phyloP scores from a whole-genome alignment of 2,888 invertebrate genomes.

The Xiphydria camelus region DNA sequence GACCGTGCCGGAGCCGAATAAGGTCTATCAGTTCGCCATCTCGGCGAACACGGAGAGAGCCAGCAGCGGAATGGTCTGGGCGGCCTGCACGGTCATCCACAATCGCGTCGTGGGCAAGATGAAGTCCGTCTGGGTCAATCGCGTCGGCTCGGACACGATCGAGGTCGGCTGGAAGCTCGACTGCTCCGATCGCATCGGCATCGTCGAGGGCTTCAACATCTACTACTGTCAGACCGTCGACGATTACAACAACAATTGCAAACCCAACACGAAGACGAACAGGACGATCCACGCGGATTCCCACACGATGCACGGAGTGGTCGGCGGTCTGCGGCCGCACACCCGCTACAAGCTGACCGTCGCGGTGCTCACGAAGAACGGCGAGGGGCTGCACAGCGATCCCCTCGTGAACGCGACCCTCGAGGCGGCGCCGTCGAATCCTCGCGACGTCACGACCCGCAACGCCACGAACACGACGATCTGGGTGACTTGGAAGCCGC shows the following conservation, averaged over 20 bases:
- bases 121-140: slow-evolving; percentile 62
- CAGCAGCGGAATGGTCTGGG: slow-evolving; percentile 87
- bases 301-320: slow-evolving; percentile 61
- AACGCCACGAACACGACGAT: slow-evolving; percentile 68
- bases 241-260: slow-evolving; percentile 63
- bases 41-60: slow-evolving; percentile 71
- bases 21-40: slow-evolving; percentile 77
- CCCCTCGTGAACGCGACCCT: slow-evolving; percentile 68
- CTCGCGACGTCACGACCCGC: slow-evolving; percentile 64
- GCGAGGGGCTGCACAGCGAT: slow-evolving; percentile 64
- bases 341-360: slow-evolving; percentile 75
- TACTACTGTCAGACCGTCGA: slow-evolving; percentile 72
- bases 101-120: slow-evolving; percentile 62
- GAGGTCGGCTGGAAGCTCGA: slow-evolving; percentile 76
- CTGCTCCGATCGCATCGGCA: slow-evolving; percentile 73
- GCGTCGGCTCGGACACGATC: slow-evolving; percentile 61
- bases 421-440: slow-evolving; percentile 70
- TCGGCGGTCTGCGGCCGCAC: slow-evolving; percentile 72
- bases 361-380: slow-evolving; percentile 65
- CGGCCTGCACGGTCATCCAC: slow-evolving; percentile 70
- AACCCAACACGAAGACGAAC: slow-evolving; percentile 58
- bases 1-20: slow-evolving; percentile 63
- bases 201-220: slow-evolving; percentile 74
- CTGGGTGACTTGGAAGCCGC: slow-evolving; percentile 70
- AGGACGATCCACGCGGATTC: slow-evolving; percentile 59